These are phyloP conservation scores for Drosophila elegans DNA, from an alignment of 1,140 invertebrate genomes.

Conservation along the genomic window DNA sequence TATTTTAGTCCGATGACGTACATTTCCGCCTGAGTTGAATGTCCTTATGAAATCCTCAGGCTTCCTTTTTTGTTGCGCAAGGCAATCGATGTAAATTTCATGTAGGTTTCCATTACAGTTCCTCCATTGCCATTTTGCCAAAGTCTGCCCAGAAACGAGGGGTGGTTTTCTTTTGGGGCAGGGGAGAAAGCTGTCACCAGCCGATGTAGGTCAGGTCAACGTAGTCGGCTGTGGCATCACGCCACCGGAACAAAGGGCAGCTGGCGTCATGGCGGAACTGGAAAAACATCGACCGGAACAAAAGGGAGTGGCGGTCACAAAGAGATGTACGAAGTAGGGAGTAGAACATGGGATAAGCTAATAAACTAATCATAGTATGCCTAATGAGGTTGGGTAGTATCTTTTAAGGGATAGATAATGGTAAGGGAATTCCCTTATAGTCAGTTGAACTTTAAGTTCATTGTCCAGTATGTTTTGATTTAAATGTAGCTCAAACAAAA, in stretches of 20 bases:
- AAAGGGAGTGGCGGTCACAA: conserved; percentile 23
- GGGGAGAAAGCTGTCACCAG: conserved; percentile 41
- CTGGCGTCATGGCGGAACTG: conserved; percentile 56
- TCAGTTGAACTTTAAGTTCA: too few species aligned
- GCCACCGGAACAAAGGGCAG: conserved; percentile 44
- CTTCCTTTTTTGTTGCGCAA: conserved; percentile 34
- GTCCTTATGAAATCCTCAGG: conserved; percentile 49
- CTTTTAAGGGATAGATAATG: neutral
- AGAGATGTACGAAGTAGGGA: neutral
- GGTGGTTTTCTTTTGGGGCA: conserved; percentile 7
- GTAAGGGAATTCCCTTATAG: too few species aligned
- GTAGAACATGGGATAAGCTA: conserved; percentile 18
- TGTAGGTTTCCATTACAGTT: conserved; percentile 56
- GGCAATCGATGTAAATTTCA: conserved; percentile 42
- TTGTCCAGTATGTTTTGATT: too few species aligned
- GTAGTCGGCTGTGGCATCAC: conserved; percentile 45
- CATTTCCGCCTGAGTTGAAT: conserved; percentile 56
- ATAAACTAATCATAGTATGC: conserved; percentile 52
- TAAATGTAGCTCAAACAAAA: too few species aligned
- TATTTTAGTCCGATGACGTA: conserved; percentile 40
- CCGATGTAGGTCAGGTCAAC: conserved; percentile 56
- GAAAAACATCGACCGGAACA: neutral
- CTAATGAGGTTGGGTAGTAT: neutral
- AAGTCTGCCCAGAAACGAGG: conserved; percentile 33
- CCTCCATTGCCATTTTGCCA: conserved; percentile 33